Evolutionary conservation across 2,113 vertebrate genomes (phyloP).

Genomic region (Triplophysa rosa): DNA sequence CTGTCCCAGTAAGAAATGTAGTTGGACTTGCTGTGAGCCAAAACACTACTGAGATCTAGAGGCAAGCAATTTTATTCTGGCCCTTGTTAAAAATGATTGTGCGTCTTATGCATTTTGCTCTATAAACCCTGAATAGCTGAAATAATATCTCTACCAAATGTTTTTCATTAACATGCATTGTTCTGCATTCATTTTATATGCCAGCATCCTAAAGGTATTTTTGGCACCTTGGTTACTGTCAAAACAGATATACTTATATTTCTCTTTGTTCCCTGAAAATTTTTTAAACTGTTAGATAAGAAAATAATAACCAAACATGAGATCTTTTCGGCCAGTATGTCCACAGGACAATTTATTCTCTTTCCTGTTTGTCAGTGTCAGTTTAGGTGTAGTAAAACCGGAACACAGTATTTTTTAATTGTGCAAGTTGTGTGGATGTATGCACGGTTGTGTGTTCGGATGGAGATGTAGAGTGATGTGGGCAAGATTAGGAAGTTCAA

Average conservation of each 20-base stretch:
- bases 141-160: background rate
- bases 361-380: slow-evolving; percentile 37
- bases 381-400: background rate
- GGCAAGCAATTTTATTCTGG: background rate
- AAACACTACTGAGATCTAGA: background rate
- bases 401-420: slow-evolving; percentile 6
- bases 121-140: background rate
- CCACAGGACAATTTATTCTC: background rate
- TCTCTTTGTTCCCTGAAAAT: slow-evolving; percentile 19
- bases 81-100: background rate
- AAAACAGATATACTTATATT: background rate
- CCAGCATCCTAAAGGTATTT: background rate
- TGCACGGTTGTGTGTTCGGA: slow-evolving; percentile 15
- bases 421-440: slow-evolving; percentile 17
- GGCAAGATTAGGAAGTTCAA: slow-evolving; percentile 20
- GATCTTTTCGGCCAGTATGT: background rate
- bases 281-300: background rate
- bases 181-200: background rate
- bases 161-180: background rate
- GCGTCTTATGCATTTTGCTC: background rate
- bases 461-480: slow-evolving; percentile 26
- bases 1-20: background rate
- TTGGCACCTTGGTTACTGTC: slow-evolving; percentile 8
- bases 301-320: slow-evolving; percentile 1
- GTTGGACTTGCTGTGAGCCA: background rate